Evolutionary conservation across 2,888 invertebrate species (phyloP).

Genomic region (Rosalia funebris): DNA sequence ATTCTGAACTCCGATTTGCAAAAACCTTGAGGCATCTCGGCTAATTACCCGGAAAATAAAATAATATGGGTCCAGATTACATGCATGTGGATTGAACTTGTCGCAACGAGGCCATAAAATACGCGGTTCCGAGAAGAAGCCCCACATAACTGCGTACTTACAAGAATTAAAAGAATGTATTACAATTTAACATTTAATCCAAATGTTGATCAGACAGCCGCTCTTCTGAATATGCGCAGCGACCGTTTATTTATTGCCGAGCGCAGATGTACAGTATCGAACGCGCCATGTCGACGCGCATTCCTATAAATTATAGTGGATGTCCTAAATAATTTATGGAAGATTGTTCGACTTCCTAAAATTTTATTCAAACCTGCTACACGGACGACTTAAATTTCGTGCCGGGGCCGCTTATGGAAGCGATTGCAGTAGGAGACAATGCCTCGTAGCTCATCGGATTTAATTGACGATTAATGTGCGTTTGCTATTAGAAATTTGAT

Average conservation of each 20-base stretch:
- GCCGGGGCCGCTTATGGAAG: no score
- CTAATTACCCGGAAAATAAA: constrained; percentile 6
- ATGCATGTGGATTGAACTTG: neutral
- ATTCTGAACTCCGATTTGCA: neutral
- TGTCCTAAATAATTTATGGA: constrained; percentile 53
- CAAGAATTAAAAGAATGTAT: constrained; percentile 59
- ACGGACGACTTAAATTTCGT: neutral
- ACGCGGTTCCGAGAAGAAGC: constrained; percentile 50
- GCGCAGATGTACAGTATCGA: constrained; percentile 54
- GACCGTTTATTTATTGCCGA: constrained; percentile 53
- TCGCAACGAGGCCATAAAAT: constrained; percentile 32
- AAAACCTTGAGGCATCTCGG: neutral
- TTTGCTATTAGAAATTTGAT: no score
- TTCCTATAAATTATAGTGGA: constrained; percentile 57
- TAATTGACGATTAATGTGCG: no score
- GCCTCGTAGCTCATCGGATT: no score
- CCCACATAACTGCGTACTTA: constrained; percentile 51
- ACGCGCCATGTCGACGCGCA: constrained; percentile 51
- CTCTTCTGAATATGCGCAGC: constrained; percentile 41
- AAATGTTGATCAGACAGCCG: constrained; percentile 58
- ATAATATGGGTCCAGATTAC: constrained; percentile 3
- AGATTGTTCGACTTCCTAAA: constrained; percentile 44
- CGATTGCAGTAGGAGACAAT: no score
- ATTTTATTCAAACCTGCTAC: constrained; percentile 33
- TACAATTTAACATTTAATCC: constrained; percentile 60